Conservation (phyloP, 2,888 invertebrate genomes). For the Drosophila paracracens region DNA sequence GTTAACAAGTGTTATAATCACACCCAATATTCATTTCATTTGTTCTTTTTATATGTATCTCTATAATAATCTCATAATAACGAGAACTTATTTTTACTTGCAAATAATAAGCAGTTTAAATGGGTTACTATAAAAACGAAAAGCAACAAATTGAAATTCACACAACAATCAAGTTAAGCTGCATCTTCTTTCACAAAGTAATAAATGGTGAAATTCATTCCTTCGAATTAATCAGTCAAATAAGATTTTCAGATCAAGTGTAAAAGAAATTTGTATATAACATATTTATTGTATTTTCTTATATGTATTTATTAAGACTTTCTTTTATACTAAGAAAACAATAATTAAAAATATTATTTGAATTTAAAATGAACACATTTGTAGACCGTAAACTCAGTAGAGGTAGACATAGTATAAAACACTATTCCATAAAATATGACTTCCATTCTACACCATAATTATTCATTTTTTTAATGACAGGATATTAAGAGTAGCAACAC, state of each 20-base stretch:
- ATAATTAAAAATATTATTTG: not conserved
- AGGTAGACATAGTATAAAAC: not conserved
- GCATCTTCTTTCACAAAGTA: not conserved
- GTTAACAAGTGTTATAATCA: constrained; percentile 9
- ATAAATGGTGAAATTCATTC: not conserved
- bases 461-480: not conserved
- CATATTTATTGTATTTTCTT: not conserved
- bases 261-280: not conserved
- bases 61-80: not conserved
- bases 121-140: not conserved
- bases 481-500: not conserved
- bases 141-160: not conserved
- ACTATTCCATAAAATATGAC: not conserved
- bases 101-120: not conserved
- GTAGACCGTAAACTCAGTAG: not conserved
- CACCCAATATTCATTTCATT: not conserved
- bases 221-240: not conserved
- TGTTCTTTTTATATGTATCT: constrained; percentile 7
- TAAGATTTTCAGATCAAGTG: not conserved
- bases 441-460: not conserved
- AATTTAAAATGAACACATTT: not conserved
- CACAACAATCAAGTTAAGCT: not conserved
- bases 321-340: not conserved
- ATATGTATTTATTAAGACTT: not conserved
- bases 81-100: not conserved